Evolutionary conservation across 1,140 invertebrate species (phyloP).

Genomic region (Dendrolimus punctatus): DNA sequence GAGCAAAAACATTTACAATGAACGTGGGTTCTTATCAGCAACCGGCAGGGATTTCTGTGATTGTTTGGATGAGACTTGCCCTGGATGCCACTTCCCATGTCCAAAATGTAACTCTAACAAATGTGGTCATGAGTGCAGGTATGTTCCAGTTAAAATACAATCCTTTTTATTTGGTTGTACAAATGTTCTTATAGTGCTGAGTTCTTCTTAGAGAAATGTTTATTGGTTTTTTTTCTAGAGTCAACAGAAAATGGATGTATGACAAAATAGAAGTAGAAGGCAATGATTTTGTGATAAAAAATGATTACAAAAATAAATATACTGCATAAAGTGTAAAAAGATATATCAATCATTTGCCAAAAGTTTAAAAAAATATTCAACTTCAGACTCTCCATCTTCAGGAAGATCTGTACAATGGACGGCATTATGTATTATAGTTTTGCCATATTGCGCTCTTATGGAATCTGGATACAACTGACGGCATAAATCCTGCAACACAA

Average conservation of each 20-base stretch:
- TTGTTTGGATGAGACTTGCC: constrained; percentile 79
- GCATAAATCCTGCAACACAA: constrained; percentile 82
- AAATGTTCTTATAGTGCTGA: background rate
- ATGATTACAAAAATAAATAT: constrained; percentile 47
- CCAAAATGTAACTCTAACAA: constrained; percentile 75
- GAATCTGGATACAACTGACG: constrained; percentile 86
- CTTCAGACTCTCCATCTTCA: constrained; percentile 89
- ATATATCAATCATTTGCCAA: constrained; percentile 46
- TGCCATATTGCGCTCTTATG: constrained; percentile 88
- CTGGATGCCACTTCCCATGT: constrained; percentile 87
- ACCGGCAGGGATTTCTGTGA: constrained; percentile 83
- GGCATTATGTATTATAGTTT: constrained; percentile 87
- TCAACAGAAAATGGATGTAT: constrained; percentile 69
- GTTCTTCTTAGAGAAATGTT: background rate
- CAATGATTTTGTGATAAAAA: constrained; percentile 60
- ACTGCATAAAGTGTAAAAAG: constrained; percentile 9
- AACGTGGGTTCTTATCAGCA: constrained; percentile 48
- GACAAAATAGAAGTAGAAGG: constrained; percentile 70
- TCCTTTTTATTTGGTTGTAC: background rate
- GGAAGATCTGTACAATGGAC: constrained; percentile 94
- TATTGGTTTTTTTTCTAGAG: constrained; percentile 43
- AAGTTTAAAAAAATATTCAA: constrained; percentile 87
- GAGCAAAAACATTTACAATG: constrained; percentile 53
- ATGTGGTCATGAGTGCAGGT: constrained; percentile 70
- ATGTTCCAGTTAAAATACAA: constrained; percentile 7